phyloP scores from a whole-genome alignment of 2,888 invertebrate species.

The Cremastinae sp. region DNA sequence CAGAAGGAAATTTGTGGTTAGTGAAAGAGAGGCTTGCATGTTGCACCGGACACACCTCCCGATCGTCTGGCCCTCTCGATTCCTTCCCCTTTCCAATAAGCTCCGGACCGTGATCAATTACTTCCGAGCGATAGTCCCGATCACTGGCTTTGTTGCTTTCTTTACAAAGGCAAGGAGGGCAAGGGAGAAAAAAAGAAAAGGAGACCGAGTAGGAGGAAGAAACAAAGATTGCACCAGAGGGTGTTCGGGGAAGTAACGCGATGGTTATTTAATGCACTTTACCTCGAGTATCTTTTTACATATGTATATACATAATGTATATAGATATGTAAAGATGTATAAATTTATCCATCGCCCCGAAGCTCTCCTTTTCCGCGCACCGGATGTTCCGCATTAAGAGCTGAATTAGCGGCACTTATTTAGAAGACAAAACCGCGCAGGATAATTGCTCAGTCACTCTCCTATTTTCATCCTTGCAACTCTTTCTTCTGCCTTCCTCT shows the following conservation, averaged over 20 bases:
- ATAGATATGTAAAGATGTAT: slow-evolving; percentile 14
- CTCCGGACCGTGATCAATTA: too few species aligned
- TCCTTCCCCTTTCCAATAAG: background rate
- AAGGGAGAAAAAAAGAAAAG: slow-evolving; percentile 2
- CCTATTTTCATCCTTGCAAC: slow-evolving; percentile 9
- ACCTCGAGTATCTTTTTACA: background rate
- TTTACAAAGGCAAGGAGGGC: background rate
- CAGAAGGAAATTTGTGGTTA: too few species aligned
- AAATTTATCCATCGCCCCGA: slow-evolving; percentile 34
- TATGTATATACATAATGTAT: background rate
- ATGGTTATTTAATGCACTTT: slow-evolving; percentile 49
- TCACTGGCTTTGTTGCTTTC: background rate
- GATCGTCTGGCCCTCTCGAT: background rate
- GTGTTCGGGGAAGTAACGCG: slow-evolving; percentile 57
- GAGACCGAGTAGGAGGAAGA: slow-evolving; percentile 7
- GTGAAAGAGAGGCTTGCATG: slow-evolving; percentile 10
- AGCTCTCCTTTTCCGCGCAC: slow-evolving; percentile 53
- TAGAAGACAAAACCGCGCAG: slow-evolving; percentile 70
- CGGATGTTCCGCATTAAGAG: slow-evolving; percentile 74
- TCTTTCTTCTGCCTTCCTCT: background rate
- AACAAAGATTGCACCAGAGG: slow-evolving; percentile 48
- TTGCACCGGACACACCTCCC: slow-evolving; percentile 27
- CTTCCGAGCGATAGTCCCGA: slow-evolving; percentile 23
- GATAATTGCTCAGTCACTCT: slow-evolving; percentile 67
- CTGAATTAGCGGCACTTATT: slow-evolving; percentile 75